phyloP scores from a whole-genome alignment of 2,888 invertebrate genomes.

The Allophyes oxyacanthae region DNA sequence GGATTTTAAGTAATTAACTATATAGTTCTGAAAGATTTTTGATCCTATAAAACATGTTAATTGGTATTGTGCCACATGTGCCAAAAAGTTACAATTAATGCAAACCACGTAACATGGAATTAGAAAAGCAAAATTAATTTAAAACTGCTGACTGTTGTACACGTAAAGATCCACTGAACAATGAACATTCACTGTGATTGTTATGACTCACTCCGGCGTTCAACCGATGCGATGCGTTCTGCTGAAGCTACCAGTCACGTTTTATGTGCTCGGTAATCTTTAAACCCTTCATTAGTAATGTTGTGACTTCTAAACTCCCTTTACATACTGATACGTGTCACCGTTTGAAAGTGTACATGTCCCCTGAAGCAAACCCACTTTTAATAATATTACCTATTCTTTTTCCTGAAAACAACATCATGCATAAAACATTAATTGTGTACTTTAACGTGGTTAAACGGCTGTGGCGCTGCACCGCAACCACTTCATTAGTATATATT shows the following conservation, averaged over 20 bases:
- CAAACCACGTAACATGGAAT: too few relatives aligned
- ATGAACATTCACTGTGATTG: conserved; percentile 4
- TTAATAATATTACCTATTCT: conserved; percentile 3
- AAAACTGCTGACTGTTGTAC: background rate
- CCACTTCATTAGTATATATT: conserved; percentile 21
- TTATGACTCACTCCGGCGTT: background rate
- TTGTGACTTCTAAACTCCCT: conserved; percentile 20
- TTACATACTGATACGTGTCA: conserved; percentile 7
- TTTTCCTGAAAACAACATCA: conserved; percentile 5
- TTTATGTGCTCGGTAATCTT: conserved; percentile 17
- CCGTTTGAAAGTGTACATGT: conserved; percentile 5
- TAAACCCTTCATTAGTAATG: conserved; percentile 25
- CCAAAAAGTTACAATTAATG: too few relatives aligned
- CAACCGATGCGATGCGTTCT: too few relatives aligned
- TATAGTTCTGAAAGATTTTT: conserved; percentile 15
- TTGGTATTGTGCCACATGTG: too few relatives aligned
- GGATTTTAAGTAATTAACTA: conserved; percentile 34
- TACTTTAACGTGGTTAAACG: conserved; percentile 17
- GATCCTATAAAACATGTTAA: background rate
- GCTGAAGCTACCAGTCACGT: conserved; percentile 20
- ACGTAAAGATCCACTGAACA: conserved; percentile 7
- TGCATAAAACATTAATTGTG: conserved; percentile 6
- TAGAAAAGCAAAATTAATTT: too few relatives aligned
- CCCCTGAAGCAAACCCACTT: background rate
- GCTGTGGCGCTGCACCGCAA: conserved; percentile 3